phyloP scores from a whole-genome alignment of 64 coral and sea anemone species.

The Pocillopora damicornis region DNA sequence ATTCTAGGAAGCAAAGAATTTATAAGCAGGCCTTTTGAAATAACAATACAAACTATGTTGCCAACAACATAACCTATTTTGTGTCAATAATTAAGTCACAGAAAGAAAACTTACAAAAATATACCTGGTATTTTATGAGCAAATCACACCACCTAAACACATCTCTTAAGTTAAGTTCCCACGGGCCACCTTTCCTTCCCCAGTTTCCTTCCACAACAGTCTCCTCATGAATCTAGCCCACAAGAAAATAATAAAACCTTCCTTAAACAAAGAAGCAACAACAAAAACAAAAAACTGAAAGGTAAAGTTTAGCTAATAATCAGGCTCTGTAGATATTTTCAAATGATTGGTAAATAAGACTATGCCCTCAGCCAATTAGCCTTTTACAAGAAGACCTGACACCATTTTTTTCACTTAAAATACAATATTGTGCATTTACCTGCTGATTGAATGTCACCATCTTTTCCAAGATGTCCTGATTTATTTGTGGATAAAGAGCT shows the following conservation, averaged over 20 bases:
- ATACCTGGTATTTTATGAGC: conserved; percentile 74
- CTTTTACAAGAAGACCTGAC: neutral
- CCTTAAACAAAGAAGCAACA: neutral
- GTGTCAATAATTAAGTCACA: too few species aligned
- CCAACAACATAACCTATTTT: too few species aligned
- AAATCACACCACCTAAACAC: conserved; percentile 97
- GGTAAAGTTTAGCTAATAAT: too few species aligned
- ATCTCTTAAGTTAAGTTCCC: conserved; percentile 98
- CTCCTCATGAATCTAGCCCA: conserved; percentile 65
- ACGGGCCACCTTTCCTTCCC: conserved; percentile 79
- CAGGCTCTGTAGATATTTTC: too few species aligned
- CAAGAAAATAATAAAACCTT: neutral
- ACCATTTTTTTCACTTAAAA: neutral
- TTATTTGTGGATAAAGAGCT: conserved; percentile 75
- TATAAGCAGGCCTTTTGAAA: neutral
- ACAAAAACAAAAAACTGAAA: too few species aligned
- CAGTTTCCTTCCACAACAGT: conserved; percentile 74
- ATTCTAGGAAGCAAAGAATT: neutral
- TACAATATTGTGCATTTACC: conserved; percentile 25
- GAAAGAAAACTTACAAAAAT: too few species aligned
- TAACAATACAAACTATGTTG: neutral
- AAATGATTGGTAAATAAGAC: too few species aligned
- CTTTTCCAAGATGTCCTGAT: conserved; percentile 57
- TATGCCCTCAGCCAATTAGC: too few species aligned
- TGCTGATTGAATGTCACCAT: conserved; percentile 89